These are phyloP conservation scores for Thomomys bottae DNA, from an alignment of 2,113 vertebrate genomes.

Conservation along the genomic window DNA sequence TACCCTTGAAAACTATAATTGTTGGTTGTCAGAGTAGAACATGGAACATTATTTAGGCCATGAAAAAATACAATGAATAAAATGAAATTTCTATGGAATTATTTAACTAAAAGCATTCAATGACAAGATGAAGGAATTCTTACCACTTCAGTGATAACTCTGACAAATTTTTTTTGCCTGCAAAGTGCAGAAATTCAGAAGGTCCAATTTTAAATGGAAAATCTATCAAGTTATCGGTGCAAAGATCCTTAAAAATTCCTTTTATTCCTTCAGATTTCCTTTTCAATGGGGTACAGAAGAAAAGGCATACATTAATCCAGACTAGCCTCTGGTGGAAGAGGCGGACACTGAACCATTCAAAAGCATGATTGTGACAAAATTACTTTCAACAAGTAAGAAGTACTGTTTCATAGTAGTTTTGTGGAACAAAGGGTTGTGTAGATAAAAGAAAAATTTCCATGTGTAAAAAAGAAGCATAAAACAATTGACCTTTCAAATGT, in stretches of 20 bases:
- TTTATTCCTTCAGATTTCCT: background rate
- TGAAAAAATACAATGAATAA: conserved; percentile 29
- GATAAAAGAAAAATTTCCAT: background rate
- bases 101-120: background rate
- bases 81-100: background rate
- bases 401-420: background rate
- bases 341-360: background rate
- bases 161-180: background rate
- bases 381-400: background rate
- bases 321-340: background rate
- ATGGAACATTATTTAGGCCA: background rate
- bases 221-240: too few relatives aligned
- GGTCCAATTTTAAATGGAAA: too few relatives aligned
- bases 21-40: background rate
- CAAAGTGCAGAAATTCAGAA: background rate
- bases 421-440: background rate
- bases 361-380: background rate
- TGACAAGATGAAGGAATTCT: background rate
- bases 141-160: background rate
- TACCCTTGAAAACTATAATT: conserved; percentile 8
- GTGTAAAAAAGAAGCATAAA: background rate
- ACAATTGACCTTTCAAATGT: background rate
- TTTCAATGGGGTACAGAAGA: background rate
- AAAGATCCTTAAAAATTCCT: too few relatives aligned
- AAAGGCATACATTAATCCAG: background rate